Evolutionary conservation across 2,113 vertebrate genomes (phyloP).

Genomic region (Rhinolophus sinicus): DNA sequence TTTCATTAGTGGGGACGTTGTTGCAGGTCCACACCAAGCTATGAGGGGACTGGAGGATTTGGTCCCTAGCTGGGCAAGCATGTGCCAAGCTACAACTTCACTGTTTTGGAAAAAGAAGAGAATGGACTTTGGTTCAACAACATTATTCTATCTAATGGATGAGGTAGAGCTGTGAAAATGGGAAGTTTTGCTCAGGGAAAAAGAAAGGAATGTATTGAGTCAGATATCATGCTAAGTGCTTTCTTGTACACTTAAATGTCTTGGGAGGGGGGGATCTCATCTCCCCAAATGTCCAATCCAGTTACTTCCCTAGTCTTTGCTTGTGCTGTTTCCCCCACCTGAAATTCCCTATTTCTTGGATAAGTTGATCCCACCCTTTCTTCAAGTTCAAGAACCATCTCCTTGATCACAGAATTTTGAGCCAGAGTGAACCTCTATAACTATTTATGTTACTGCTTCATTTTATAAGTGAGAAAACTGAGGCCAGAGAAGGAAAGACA

Average conservation of each 20-base stretch:
- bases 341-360: neutral
- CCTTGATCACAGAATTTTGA: neutral
- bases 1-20: neutral
- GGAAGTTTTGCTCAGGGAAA: neutral
- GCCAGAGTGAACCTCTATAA: neutral
- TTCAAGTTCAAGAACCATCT: slow-evolving; percentile 23
- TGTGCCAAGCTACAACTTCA: neutral
- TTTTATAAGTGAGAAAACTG: neutral
- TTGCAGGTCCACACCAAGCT: neutral
- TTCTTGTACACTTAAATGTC: neutral
- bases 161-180: neutral
- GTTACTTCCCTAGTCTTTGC: neutral
- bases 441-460: neutral
- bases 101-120: neutral
- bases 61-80: neutral
- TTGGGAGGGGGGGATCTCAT: neutral
- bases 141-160: neutral
- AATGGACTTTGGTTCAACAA: neutral
- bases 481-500: neutral
- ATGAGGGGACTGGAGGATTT: neutral
- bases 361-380: neutral
- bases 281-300: neutral
- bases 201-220: slow-evolving; percentile 12
- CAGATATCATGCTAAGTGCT: neutral
- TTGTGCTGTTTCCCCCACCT: neutral